Evolutionary conservation across 2,888 invertebrate species (phyloP), one percentile per base, ranked within the genome.

Genomic region (Morpho achilles): DNA sequence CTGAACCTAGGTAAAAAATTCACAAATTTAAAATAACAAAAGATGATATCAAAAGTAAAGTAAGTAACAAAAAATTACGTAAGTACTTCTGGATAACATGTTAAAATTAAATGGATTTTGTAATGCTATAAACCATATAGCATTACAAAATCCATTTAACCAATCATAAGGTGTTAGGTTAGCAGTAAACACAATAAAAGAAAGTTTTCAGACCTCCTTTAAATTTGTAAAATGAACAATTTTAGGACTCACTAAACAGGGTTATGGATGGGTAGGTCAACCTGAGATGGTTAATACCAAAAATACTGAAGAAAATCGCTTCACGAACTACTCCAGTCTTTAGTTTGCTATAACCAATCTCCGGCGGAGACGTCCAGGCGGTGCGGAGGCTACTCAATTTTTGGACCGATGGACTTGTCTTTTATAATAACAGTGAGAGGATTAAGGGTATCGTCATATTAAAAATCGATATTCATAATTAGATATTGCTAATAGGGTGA

Each of bases 261-360:
- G 67, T 54, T 54, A 63, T 65, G 71, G 74, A 72, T 70, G 63
- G 76, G 71, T 68, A 63, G 72, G 66, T 72, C 73, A 74, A 76
- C 77, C 69, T 75, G 87, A 85, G 85, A 81, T 78, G 86, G 87
- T 83, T 84, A 80, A 70, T 78, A 79, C 77, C 70, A 82, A 86
- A 86, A 87, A 79, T 84, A 87, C 91, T 91, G 91, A 91, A 91
- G 91, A 90, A 91, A 91, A 91, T 88, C 91, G 89, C 69, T 74
- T 66, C 67, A 81, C 88, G 91, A 91, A 90, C 91, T 91, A 91
- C 91, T 91, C 81, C 91, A 91, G 91, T 84, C 85, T 88, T 86
- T 75, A 79, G 73, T 78, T 72, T 79, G 71, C 64, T 75, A 73
- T 80, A 86, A 87, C 89, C 87, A 72, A 80, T 79, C 88, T 76